Base-by-base conservation (phyloP, 2,888 invertebrate species). In the Aleiodes leptofemur region DNA sequence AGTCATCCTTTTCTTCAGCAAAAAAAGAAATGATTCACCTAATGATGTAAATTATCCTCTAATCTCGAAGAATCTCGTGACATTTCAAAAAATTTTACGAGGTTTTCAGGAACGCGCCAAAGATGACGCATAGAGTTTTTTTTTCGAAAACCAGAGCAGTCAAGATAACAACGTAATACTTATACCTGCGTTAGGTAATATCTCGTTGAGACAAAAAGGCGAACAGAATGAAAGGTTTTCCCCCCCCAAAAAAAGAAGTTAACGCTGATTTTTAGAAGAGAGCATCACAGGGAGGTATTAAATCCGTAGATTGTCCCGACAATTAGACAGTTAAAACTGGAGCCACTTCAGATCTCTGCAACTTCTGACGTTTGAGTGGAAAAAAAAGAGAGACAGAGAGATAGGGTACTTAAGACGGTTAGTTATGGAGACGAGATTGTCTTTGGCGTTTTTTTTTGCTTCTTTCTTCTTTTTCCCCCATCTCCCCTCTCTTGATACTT, bases 401-500 rank as follows among this genome's bases (percentile, higher is more conserved):
- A 51, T 48, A 61, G 55, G 69, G 43, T 23, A 34, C 55, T 43
- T 43, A 43, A 43, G 43, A 43, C 43, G 43, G 43, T 43, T 43
- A 43, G 43, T 43, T 43, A 43, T 43, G 43, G 43, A 43, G 43
- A 43, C 43, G 43, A 43, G 43, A 43, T 43, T 43, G 43, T 43
- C 43, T 43, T 43, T 43, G 9, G 48, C 38, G 14, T 56, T 64
- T 31, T n/a, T 14, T 14, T 38, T 55, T 55, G 14, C 7, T 53
- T 11, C 23, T 11, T 53, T 61, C 13, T 53, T 53, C 23, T 23
- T 59, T 14, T 51, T 53, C 34, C 29, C 9, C 38, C 38, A 38
- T 5, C 38, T 8, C 43, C 43, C 53, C 57, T 48, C 71, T 77
- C 64, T 69, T 83, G 87, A 87, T 88, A 83, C 84, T 87, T 85